Evolutionary conservation across 2,113 vertebrate species (phyloP).

Genomic region (Ranitomeya imitator): DNA sequence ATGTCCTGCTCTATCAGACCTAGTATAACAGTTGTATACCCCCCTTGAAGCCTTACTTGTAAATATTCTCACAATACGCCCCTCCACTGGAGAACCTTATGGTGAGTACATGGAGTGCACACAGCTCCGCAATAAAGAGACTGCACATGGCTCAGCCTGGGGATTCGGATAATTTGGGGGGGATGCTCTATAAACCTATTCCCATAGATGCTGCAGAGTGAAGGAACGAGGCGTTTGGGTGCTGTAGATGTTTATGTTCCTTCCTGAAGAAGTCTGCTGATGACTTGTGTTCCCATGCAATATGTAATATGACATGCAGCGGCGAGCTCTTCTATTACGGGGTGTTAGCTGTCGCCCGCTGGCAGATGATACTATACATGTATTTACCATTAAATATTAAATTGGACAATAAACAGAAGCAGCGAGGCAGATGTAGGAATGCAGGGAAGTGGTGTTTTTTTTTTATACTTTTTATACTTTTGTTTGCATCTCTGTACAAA

Average conservation of each 20-base stretch:
- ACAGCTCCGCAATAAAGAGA: neutral
- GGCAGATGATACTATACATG: constrained; percentile 6
- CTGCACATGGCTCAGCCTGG: neutral
- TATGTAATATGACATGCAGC: neutral
- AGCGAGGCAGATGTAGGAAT: neutral
- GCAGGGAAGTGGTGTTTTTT: neutral
- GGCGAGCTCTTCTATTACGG: neutral
- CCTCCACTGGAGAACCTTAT: no score
- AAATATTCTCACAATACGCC: no score
- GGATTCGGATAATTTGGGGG: neutral
- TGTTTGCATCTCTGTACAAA: neutral
- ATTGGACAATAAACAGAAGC: constrained; percentile 8
- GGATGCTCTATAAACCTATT: neutral
- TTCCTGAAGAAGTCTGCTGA: neutral
- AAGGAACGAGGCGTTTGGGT: neutral
- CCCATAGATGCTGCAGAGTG: neutral
- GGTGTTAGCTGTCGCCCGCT: neutral
- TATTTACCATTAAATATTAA: constrained; percentile 20
- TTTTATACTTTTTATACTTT: neutral
- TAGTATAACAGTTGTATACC: no score
- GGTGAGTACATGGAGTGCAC: neutral
- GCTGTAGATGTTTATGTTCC: neutral
- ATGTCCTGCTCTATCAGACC: no score
- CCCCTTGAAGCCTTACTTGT: no score
- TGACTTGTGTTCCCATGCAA: constrained; percentile 5